Base-by-base conservation (phyloP, 1,140 invertebrate species). In the Aphaenogaster rudis region DNA sequence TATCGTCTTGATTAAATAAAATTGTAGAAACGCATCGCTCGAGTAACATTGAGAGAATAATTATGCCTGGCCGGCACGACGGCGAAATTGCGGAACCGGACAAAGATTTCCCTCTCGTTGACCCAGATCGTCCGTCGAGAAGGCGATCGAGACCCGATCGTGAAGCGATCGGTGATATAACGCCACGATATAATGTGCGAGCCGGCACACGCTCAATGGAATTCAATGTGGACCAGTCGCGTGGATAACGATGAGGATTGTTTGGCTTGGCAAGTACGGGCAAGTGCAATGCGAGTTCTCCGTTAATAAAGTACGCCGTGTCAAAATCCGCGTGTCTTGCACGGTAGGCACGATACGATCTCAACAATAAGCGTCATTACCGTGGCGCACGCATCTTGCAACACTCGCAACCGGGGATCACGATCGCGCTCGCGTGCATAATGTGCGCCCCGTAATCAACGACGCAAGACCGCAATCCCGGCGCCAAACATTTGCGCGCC, bases 101-200 rank as follows among this genome's bases (percentile, higher is more conserved):
- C 59, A 66, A 77, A 71, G 80, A 61, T 80, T 86, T 89, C 81
- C 81, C 90, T 91, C 86, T 91, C 86, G 90, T 88, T 91, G 88
- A 91, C 91, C 91, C 74, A 87, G 78, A 91, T 78, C 85, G 85
- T 21, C 74, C 80, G 74, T 17, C 50, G 72, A 61, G 64, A 57
- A 87, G 66, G 54, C 79, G 86, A 86, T 85, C 85, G 7, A 69
- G 74, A 80, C 42, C 33, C 8, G 48, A 85, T 69, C 66, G 66
- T 4, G 66, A 45, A 17, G 21, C 21, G 88, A 77, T 90, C 88
- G 63, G 15, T 81, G 72, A 89, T 81, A 84, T 39, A 64, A 85
- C 50, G 39, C 21, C 15, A 36, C 45, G 66, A 28, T 28, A 28
- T 28, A 28, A 28, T 28, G 28, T 33, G 42, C 74, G 57, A 28